Conservation (phyloP, 2,113 vertebrate species). For the Raja brachyura region DNA sequence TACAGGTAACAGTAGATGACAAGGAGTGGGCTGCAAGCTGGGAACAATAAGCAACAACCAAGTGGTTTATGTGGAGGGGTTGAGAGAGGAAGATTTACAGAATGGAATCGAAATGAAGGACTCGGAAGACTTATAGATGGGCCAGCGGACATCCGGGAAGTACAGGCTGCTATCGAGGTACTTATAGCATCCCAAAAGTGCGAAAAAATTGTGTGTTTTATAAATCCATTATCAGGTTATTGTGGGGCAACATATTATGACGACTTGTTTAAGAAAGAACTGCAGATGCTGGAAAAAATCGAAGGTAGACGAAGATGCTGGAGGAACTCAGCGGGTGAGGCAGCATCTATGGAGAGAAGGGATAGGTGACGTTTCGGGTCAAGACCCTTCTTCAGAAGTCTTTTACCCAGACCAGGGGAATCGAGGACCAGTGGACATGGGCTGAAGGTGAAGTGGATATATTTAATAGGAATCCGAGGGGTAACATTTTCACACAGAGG, state of each 20-base stretch:
- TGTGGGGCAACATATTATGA: neutral
- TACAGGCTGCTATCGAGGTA: constrained; percentile 5
- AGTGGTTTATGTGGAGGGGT: neutral
- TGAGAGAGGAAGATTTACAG: neutral
- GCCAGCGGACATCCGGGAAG: neutral
- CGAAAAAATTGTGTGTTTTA: neutral
- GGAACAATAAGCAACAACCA: neutral
- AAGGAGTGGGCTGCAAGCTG: neutral
- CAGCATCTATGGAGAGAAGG: no score
- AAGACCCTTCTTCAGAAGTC: no score
- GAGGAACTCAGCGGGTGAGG: no score
- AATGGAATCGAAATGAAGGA: neutral
- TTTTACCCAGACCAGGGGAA: no score
- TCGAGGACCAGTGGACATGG: no score
- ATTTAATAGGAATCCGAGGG: no score
- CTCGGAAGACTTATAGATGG: neutral
- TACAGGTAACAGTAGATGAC: neutral
- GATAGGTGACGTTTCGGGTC: no score
- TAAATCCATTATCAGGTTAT: neutral
- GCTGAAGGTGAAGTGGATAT: no score
- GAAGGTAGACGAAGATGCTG: no score
- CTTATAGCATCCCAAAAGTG: neutral
- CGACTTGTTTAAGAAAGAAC: no score
- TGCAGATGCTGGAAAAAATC: no score
- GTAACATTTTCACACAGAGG: no score